Base-by-base conservation (phyloP, 1,140 invertebrate genomes). In the Brachionus calyciflorus region DNA sequence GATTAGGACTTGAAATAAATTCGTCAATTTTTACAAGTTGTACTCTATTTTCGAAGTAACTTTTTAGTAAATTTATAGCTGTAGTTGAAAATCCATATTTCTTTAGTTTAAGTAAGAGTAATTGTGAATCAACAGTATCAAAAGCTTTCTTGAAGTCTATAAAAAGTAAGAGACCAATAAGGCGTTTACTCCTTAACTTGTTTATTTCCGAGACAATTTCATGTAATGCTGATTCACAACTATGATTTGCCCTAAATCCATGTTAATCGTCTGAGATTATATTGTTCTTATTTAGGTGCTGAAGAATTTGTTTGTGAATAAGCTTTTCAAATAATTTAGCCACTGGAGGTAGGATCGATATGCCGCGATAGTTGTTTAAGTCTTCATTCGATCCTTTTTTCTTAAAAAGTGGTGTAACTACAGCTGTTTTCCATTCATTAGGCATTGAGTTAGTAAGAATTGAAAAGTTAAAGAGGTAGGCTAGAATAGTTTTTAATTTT, bases 351-450 rank as follows among this genome's bases (percentile, higher is more conserved):
- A n/a, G n/a, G n/a, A n/a, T n/a, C n/a, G n/a, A n/a, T n/a, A n/a
- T n/a, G n/a, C n/a, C n/a, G n/a, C n/a, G n/a, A n/a, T n/a, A n/a
- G n/a, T n/a, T n/a, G n/a, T n/a, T n/a, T n/a, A n/a, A n/a, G n/a
- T n/a, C n/a, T n/a, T n/a, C n/a, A n/a, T n/a, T n/a, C n/a, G n/a
- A n/a, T n/a, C n/a, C n/a, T n/a, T n/a, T n/a, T n/a, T n/a, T n/a
- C n/a, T n/a, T n/a, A n/a, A n/a, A n/a, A n/a, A n/a, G n/a, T n/a
- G n/a, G n/a, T n/a, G n/a, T n/a, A n/a, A n/a, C n/a, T 1, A 37
- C 17, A 33, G 77, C 77, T 73, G 78, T 68, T 17, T 63, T 37
- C 41, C 70, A 75, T 19, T 80, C 75, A 28, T 44, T 14, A 2
- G 78, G 77, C 26, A 80, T 28, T 12, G 65, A 21, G 10, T 9